These are phyloP conservation scores for Drosophila mayri DNA, from an alignment of 1,140 invertebrate species.

Conservation along the genomic window DNA sequence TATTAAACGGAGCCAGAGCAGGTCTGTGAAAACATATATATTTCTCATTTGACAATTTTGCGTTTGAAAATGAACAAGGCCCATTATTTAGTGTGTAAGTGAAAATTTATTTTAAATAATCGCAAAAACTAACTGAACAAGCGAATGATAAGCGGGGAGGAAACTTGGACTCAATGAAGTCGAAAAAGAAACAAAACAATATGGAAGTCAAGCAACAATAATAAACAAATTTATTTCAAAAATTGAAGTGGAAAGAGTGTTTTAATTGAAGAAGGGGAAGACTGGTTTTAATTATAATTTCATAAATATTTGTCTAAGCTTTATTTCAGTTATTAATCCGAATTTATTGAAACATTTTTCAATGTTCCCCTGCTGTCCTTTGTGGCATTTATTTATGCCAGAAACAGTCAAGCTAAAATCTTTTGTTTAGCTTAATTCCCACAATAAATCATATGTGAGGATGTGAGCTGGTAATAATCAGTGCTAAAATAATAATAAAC, in stretches of 20 bases:
- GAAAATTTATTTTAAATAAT: conserved; percentile 71
- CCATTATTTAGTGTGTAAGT: conserved; percentile 79
- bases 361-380: background rate
- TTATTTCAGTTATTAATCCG: background rate
- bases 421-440: conserved; percentile 4
- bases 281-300: background rate
- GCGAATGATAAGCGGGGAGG: conserved; percentile 19
- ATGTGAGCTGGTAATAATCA: conserved; percentile 7
- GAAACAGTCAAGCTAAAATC: background rate
- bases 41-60: conserved; percentile 40
- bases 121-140: conserved; percentile 51
- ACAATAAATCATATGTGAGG: conserved; percentile 6
- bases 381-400: background rate
- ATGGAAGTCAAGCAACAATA: conserved; percentile 69
- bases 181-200: conserved; percentile 37
- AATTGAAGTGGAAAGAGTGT: conserved; percentile 36
- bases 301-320: background rate
- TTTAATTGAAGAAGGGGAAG: background rate
- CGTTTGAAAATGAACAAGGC: conserved; percentile 59
- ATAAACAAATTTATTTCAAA: conserved; percentile 76
- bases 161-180: conserved; percentile 23
- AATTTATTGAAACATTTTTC: background rate
- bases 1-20: background rate
- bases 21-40: conserved; percentile 32
- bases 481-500: conserved; percentile 44